Percentiles rank a stretch among this genome's conserved stretches.
Conservation (phyloP, 1,140 invertebrate genomes). For the Pogonomyrmex californicus region DNA sequence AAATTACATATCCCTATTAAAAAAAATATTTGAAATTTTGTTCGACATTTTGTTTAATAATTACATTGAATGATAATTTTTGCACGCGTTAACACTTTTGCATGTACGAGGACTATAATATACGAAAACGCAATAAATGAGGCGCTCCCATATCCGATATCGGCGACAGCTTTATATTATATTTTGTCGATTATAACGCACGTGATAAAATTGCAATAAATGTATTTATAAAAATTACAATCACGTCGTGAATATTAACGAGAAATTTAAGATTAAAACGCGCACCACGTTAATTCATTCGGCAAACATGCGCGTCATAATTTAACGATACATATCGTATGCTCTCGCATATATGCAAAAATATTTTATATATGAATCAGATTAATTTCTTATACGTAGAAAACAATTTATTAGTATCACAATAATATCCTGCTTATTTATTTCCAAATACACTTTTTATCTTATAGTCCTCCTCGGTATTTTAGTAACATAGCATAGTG, state of each 20-base stretch:
- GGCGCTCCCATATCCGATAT: not conserved
- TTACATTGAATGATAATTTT: slow-evolving; percentile 26
- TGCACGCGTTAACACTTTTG: slow-evolving; percentile 9
- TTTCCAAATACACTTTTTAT: not conserved
- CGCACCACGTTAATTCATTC: slow-evolving; percentile 16
- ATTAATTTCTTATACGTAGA: not conserved
- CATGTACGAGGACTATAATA: slow-evolving; percentile 4
- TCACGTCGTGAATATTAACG: slow-evolving; percentile 11
- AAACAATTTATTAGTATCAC: slow-evolving; percentile 56
- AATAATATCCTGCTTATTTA: not conserved
- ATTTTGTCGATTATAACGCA: slow-evolving; percentile 22
- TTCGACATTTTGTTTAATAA: slow-evolving; percentile 19
- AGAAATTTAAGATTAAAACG: slow-evolving; percentile 56
- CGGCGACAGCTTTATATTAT: slow-evolving; percentile 41
- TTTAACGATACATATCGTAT: slow-evolving; percentile 14
- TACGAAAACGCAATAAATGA: slow-evolving; percentile 43
- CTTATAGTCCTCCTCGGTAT: not conserved
- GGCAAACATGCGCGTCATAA: slow-evolving; percentile 20
- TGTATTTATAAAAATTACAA: slow-evolving; percentile 35
- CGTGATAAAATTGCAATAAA: slow-evolving; percentile 35
- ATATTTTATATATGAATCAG: slow-evolving; percentile 13
- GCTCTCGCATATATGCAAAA: not conserved
- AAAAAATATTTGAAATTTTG: slow-evolving; percentile 18
- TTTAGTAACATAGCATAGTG: slow-evolving; percentile 20
- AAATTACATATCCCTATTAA: slow-evolving; percentile 6